Evolutionary conservation across 2,113 vertebrate species (phyloP), one percentile per base, ranked within the genome.

Genomic region (Pachyramphus minor): DNA sequence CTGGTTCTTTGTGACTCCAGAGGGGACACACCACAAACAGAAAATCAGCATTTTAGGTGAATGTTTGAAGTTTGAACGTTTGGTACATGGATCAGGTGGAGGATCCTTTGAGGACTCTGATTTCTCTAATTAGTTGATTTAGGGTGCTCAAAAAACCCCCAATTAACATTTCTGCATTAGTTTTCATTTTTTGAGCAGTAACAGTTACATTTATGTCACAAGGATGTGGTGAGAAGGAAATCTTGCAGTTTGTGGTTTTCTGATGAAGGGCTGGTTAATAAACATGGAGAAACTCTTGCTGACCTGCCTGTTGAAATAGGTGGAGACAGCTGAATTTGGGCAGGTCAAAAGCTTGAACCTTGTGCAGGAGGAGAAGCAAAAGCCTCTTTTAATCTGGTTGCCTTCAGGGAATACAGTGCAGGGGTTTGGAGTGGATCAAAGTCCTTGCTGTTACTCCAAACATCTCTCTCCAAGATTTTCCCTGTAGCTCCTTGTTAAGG

Each of bases 241-340:
- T 63, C n/a, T 39, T 74, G 76, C 73, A 95, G 72, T 74, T 90
- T 92, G 83, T 59, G 86, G 59, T 89, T 95, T 94, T 78, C 73
- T 80, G 80, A 24, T 66, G 71, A 77, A 77, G 45, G 25, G 25
- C 58, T 72, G 78, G 42, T 52, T 88, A 73, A 79, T 90, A 87
- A 64, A 91, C 33, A 21, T 25, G 7, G 53, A 79, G 87, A 83
- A 94, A 55, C 35, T 41, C 11, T 9, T 53, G 90, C 49, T 84
- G 78, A 75, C 3, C 2, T 42, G 84, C 60, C 19, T 67, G 71
- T 44, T 27, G 53, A 71, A 44, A 66, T 58, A 33, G 30, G 8
- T 16, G 39, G 33, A 74, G 73, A 12, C 76, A 87, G 69, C 66
- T 90, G 82, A 44, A 22, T 42, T 58, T 39, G 49, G 47, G 72